phyloP scores from a whole-genome alignment of 2,888 invertebrate genomes.

The Lamellibrachia columna region DNA sequence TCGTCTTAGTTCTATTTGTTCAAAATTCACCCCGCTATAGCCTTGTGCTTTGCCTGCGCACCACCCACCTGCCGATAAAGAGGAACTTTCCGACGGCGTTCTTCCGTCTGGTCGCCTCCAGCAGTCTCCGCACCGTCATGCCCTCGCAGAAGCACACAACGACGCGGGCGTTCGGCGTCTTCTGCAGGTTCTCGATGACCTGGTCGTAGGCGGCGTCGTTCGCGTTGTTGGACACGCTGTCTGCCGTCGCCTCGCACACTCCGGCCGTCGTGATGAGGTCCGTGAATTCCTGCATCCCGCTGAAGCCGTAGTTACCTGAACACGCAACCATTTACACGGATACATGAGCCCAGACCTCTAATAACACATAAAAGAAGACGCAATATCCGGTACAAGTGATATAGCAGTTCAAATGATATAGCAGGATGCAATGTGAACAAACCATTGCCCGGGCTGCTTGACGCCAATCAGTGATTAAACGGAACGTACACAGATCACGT shows the following conservation, averaged over 20 bases:
- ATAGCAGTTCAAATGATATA: no score
- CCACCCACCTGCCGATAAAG: slow-evolving; percentile 74
- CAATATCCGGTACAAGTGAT: no score
- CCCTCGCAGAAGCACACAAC: slow-evolving; percentile 85
- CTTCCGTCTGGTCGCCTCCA: slow-evolving; percentile 72
- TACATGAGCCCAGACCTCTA: not conserved
- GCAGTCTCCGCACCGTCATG: slow-evolving; percentile 74
- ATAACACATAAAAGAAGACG: no score
- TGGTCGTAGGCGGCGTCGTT: slow-evolving; percentile 68
- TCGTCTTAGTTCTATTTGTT: no score
- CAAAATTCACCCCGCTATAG: not conserved
- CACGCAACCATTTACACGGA: not conserved
- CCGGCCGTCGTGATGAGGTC: slow-evolving; percentile 75
- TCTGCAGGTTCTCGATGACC: slow-evolving; percentile 69
- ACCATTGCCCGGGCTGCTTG: no score
- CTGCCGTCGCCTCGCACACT: slow-evolving; percentile 78
- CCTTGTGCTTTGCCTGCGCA: not conserved
- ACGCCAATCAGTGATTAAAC: no score
- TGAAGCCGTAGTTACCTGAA: slow-evolving; percentile 81
- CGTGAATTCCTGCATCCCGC: slow-evolving; percentile 79
- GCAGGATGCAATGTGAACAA: no score
- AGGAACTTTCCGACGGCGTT: slow-evolving; percentile 73
- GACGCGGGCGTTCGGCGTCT: slow-evolving; percentile 71
- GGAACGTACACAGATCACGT: no score
- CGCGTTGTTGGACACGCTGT: slow-evolving; percentile 73